phyloP scores from a whole-genome alignment of 2,797 vertebrate genomes.

The Pteronotus mesoamericanus region DNA sequence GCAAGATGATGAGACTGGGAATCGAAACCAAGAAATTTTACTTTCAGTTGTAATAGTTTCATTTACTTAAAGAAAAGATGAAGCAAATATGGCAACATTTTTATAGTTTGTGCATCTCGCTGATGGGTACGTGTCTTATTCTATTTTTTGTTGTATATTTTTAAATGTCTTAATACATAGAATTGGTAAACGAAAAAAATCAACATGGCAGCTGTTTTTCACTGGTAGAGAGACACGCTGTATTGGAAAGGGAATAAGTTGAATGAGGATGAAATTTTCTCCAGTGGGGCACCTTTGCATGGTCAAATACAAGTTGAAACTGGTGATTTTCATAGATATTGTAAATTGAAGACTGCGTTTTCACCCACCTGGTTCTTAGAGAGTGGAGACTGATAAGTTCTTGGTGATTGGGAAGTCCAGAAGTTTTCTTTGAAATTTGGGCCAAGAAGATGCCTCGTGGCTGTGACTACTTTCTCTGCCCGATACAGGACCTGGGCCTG shows the following conservation, averaged over 20 bases:
- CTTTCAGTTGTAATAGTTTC: not conserved
- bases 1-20: not conserved
- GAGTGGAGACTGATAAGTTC: not conserved
- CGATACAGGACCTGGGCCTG: no score
- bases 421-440: not conserved
- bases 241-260: not conserved
- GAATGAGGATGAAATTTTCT: not conserved
- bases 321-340: not conserved
- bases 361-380: not conserved
- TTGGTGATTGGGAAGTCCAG: not conserved
- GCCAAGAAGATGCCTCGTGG: not conserved
- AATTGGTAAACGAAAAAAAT: not conserved
- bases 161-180: not conserved
- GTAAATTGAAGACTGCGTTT: not conserved
- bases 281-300: not conserved
- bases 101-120: not conserved
- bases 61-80: constrained; percentile 17
- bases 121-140: not conserved
- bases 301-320: not conserved
- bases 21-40: not conserved
- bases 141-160: not conserved
- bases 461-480: not conserved
- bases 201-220: not conserved
- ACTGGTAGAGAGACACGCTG: not conserved
- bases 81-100: not conserved